phyloP scores from a whole-genome alignment of 2,888 invertebrate genomes.

The Epistrophe eligans region DNA sequence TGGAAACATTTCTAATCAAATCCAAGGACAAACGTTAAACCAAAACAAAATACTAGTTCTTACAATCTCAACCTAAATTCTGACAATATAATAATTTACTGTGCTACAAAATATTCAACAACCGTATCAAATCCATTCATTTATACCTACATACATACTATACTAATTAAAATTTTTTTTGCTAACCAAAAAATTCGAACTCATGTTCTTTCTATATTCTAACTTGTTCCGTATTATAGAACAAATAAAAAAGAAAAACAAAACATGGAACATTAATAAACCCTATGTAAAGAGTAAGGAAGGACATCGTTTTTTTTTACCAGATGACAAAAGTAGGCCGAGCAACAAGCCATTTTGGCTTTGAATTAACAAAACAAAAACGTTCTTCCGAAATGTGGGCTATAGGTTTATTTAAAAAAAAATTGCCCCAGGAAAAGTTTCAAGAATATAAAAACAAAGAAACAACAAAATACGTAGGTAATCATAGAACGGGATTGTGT shows the following conservation, averaged over 20 bases:
- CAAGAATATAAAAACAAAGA: background rate
- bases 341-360: slow-evolving; percentile 44
- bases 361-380: slow-evolving; percentile 27
- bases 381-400: background rate
- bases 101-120: background rate
- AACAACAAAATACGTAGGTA: background rate
- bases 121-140: background rate
- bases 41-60: background rate
- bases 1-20: background rate
- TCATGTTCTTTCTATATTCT: background rate
- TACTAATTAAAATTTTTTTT: slow-evolving; percentile 8
- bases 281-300: background rate
- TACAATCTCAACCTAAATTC: background rate
- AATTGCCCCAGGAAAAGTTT: background rate
- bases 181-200: background rate
- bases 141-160: background rate
- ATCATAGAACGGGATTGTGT: background rate
- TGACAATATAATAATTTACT: background rate
- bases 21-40: background rate
- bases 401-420: slow-evolving; percentile 11
- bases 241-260: background rate
- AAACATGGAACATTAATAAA: slow-evolving; percentile 11
- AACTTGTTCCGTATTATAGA: background rate
- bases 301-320: background rate
- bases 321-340: slow-evolving; percentile 47